Evolutionary conservation across 1,140 invertebrate species (phyloP).

Genomic region (Melitaea cinxia): DNA sequence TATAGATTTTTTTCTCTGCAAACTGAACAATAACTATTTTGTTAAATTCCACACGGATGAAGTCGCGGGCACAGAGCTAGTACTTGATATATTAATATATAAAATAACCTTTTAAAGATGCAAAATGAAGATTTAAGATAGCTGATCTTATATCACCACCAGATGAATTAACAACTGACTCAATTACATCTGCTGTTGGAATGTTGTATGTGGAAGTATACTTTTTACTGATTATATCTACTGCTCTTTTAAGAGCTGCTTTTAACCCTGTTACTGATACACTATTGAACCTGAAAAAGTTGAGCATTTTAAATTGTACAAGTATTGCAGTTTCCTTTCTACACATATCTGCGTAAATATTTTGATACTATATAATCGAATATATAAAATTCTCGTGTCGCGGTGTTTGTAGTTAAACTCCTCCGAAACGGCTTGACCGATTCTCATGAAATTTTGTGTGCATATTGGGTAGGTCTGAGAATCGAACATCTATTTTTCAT

Average conservation of each 20-base stretch:
- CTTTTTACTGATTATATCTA: conserved; percentile 80
- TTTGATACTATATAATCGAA: no score
- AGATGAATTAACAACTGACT: conserved; percentile 86
- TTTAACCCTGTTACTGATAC: conserved; percentile 85
- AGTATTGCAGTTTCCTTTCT: not conserved
- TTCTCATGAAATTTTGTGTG: no score
- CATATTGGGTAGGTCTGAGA: no score
- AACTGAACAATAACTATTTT: no score
- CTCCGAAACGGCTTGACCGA: no score
- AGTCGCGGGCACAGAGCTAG: no score
- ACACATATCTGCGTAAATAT: not conserved
- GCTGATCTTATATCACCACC: conserved; percentile 87
- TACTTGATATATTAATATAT: no score
- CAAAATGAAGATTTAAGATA: conserved; percentile 87
- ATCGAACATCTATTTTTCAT: no score
- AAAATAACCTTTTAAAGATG: conserved; percentile 86
- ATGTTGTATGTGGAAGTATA: conserved; percentile 79
- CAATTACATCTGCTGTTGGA: conserved; percentile 82
- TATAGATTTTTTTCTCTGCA: no score
- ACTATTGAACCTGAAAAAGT: conserved; percentile 83
- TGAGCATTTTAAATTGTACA: not conserved
- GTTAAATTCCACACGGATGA: no score
- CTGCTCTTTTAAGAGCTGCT: conserved; percentile 84
- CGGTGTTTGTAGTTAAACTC: no score
- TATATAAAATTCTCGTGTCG: no score